A percentile compares a stretch with the other conserved stretches of the same genome.
phyloP scores from a whole-genome alignment of 2,888 invertebrate genomes.

The Macroteleia sp. region DNA sequence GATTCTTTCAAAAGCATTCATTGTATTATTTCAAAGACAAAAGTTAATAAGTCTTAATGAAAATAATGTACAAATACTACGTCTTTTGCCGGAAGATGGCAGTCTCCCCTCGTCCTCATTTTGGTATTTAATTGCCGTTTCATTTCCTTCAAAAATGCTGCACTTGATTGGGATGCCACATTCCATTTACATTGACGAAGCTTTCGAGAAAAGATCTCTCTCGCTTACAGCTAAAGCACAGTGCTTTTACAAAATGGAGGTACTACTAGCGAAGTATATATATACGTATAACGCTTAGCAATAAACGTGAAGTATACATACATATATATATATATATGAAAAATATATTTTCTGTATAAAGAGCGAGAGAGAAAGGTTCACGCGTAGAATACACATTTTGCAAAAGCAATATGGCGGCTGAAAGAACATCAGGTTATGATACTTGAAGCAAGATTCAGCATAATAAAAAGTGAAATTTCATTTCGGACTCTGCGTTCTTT shows the following conservation, averaged over 20 bases:
- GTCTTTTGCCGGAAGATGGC: conserved; percentile 41
- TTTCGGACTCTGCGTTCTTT: neutral
- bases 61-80: conserved; percentile 5
- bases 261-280: conserved; percentile 73
- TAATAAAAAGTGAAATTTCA: neutral
- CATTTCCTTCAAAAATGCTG: conserved; percentile 78
- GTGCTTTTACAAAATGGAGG: conserved; percentile 77
- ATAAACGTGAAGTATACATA: conserved; percentile 65
- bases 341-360: conserved; percentile 55
- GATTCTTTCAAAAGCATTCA: conserved; percentile 33
- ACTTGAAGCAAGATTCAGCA: conserved; percentile 60
- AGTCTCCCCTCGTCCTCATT: conserved; percentile 50
- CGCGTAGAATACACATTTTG: conserved; percentile 68
- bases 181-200: conserved; percentile 84
- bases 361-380: conserved; percentile 60
- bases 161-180: conserved; percentile 82
- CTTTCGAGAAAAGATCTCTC: conserved; percentile 76
- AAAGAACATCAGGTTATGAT: conserved; percentile 57
- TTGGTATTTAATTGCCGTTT: conserved; percentile 64
- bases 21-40: neutral
- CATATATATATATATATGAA: conserved; percentile 58
- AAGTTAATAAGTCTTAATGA: neutral
- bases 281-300: conserved; percentile 68
- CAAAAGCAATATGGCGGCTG: conserved; percentile 71
- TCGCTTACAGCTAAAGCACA: conserved; percentile 74